Evolutionary conservation across 2,113 vertebrate genomes (phyloP).

Genomic region (Pygathrix nemaeus): DNA sequence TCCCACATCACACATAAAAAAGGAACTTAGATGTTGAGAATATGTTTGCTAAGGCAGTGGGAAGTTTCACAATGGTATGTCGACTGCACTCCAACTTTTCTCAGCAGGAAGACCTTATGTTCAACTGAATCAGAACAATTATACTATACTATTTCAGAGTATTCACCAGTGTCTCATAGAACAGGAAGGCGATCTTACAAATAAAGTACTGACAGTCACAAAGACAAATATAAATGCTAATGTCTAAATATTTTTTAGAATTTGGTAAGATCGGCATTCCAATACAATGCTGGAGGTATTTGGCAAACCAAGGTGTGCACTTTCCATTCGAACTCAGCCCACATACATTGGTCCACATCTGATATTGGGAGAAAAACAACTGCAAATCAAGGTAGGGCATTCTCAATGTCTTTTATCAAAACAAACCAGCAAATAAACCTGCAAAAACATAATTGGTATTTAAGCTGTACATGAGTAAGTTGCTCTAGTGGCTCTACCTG

Average conservation of each 20-base stretch:
- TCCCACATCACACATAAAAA: not conserved
- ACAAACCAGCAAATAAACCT: not conserved
- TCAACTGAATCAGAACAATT: slow-evolving; percentile 22
- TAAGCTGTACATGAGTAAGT: not conserved
- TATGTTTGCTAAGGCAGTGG: slow-evolving; percentile 15
- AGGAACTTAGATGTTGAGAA: slow-evolving; percentile 10
- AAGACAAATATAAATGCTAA: not conserved
- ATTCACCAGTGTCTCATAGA: not conserved
- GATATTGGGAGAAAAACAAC: not conserved
- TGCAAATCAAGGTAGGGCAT: not conserved
- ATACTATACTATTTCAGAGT: not conserved
- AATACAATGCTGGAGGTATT: not conserved
- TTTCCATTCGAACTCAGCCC: not conserved
- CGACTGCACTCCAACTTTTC: not conserved
- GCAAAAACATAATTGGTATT: not conserved
- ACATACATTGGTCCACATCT: not conserved
- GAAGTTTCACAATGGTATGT: slow-evolving; percentile 36
- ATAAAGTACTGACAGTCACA: not conserved
- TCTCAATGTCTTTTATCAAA: not conserved
- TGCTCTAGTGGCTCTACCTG: not conserved
- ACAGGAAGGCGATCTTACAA: not conserved
- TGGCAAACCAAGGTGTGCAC: not conserved
- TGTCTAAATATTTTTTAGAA: not conserved
- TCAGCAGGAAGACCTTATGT: slow-evolving; percentile 24
- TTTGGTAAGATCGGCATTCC: not conserved